phyloP scores from a whole-genome alignment of 2,113 vertebrate genomes.

The Rhombomys opimus region DNA sequence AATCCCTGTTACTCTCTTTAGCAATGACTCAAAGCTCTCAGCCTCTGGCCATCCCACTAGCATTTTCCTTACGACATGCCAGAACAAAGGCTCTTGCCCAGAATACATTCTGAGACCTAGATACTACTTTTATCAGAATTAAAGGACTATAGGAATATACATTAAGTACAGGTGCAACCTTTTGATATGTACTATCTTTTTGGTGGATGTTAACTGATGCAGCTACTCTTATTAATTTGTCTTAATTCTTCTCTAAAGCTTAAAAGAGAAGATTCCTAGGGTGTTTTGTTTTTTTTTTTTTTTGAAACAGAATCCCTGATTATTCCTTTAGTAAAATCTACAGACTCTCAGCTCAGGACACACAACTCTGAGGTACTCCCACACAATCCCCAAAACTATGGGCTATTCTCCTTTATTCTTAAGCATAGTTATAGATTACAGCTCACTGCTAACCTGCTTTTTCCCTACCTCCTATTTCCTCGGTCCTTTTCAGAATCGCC shows the following conservation, averaged over 20 bases:
- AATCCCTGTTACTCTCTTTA: not conserved
- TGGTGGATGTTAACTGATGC: not conserved
- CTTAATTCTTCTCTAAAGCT: slow-evolving; percentile 23
- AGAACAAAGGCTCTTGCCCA: not conserved
- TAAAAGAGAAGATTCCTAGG: not conserved
- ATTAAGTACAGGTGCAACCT: not conserved
- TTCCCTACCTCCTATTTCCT: not conserved
- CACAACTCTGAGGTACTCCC: not conserved
- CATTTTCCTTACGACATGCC: not conserved
- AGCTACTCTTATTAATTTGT: not conserved
- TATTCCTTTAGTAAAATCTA: not conserved
- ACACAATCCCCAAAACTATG: not conserved
- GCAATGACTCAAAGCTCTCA: not conserved
- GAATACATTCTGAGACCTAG: not conserved
- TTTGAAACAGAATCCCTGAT: not conserved
- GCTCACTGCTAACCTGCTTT: not conserved
- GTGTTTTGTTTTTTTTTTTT: not conserved
- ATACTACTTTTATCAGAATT: not conserved
- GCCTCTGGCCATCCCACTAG: not conserved
- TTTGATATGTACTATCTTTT: not conserved
- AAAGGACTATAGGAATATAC: not conserved
- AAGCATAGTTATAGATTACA: not conserved
- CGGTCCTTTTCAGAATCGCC: not conserved
- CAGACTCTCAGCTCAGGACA: not conserved
- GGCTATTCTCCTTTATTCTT: not conserved